Evolutionary conservation across 2,113 vertebrate genomes (phyloP), one percentile per base, ranked within the genome.

Genomic region (Chloropsis cyanopogon): DNA sequence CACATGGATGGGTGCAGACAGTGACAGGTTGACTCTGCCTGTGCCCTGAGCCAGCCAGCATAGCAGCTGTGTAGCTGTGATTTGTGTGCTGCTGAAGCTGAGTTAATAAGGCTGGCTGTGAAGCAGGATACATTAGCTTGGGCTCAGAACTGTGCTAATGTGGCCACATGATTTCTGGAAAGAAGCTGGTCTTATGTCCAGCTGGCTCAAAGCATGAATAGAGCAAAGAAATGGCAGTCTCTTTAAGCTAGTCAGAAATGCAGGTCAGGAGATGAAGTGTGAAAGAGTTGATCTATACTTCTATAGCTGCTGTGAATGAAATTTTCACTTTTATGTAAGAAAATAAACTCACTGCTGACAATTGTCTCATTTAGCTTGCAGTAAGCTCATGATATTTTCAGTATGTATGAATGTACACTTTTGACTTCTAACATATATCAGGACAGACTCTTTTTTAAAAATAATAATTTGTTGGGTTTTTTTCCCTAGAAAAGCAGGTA

Each of bases 91-190:
- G 56, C 81, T 66, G 75, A 77, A 59, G 12, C 9, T 2, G 66
- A 77, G 54, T 35, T 85, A 46, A 28, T 25, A 39, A 69, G n/a
- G 50, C 63, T 93, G 88, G 61, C 72, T 84, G 66, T 1, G 7
- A 90, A 71, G 82, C 49, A 56, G 31, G 31, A 9, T 29, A 1
- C 28, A 28, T 72, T 26, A 82, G 31, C 46, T 33, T 52, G 86
- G 66, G 90, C 82, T 88, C 82, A 82, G 37, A 84, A 49, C 54
- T 65, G 23, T n/a, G 71, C 79, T 86, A 41, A 37, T 69, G 59
- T 57, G 79, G 66, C 85, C 65, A 77, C 88, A 70, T 47, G 82
- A 69, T 72, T 90, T 90, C 93, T 93, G 88, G 85, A 80, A 94
- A 94, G 88, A 72, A 49, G 76, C 50, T 54, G 46, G 25, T 80